These are phyloP conservation scores for Neopipo cinnamomea DNA, from an alignment of 2,113 vertebrate genomes.

Conservation along the genomic window DNA sequence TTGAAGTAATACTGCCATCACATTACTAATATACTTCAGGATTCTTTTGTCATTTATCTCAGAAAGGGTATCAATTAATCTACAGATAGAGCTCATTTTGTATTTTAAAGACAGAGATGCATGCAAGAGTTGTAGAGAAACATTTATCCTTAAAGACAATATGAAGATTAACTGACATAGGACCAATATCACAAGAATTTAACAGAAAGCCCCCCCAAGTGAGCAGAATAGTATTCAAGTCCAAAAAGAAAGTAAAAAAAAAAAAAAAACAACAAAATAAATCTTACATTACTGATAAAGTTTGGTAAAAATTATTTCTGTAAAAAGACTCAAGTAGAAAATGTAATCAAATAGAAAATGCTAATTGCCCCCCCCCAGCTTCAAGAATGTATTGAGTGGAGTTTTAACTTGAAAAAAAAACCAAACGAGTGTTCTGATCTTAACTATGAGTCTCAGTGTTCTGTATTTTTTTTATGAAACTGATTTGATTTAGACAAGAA, in stretches of 20 bases:
- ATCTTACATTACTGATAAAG: neutral
- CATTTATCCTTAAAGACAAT: neutral
- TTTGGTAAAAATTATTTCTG: neutral
- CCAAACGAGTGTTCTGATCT: neutral
- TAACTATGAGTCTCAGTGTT: neutral
- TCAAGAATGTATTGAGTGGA: neutral
- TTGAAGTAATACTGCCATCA: slow-evolving; percentile 50
- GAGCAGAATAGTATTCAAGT: neutral
- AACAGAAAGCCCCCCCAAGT: neutral
- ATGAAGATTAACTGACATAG: neutral
- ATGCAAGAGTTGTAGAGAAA: neutral
- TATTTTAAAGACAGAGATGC: neutral
- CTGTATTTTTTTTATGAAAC: neutral
- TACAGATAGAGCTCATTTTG: neutral
- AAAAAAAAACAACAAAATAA: too few species aligned
- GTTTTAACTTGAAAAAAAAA: neutral
- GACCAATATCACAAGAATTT: neutral
- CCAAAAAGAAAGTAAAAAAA: neutral
- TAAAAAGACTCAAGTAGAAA: neutral
- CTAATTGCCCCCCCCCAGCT: neutral
- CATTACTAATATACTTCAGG: slow-evolving; percentile 12
- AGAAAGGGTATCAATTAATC: slow-evolving; percentile 14
- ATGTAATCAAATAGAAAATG: neutral
- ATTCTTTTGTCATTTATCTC: slow-evolving; percentile 41
- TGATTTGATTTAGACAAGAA: neutral